Evolutionary conservation across 2,113 vertebrate genomes (phyloP).

Genomic region (Gallinago paraguaiae): DNA sequence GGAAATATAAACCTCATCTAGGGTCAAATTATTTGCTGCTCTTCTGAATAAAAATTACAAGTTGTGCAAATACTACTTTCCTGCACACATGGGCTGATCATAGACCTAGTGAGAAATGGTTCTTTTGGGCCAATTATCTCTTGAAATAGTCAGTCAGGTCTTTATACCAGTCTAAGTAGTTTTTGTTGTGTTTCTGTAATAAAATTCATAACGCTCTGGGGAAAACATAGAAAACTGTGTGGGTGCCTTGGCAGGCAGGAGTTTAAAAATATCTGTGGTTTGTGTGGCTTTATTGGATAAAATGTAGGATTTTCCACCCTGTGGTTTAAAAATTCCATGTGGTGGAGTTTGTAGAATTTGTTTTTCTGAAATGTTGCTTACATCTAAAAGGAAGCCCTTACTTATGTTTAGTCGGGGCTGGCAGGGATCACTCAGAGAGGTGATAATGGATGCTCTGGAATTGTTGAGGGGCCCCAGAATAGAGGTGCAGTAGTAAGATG

Average conservation of each 20-base stretch:
- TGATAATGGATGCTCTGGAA: not conserved
- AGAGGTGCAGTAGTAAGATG: not conserved
- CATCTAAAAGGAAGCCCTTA: not conserved
- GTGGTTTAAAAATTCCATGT: conserved; percentile 28
- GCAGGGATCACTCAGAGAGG: not conserved
- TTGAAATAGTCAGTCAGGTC: not conserved
- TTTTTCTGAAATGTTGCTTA: conserved; percentile 46
- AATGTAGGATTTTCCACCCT: conserved; percentile 26
- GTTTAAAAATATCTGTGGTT: conserved; percentile 38
- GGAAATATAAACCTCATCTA: not conserved
- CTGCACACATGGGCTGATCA: not conserved
- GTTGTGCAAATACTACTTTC: not conserved
- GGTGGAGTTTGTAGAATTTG: conserved; percentile 27
- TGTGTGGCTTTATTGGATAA: conserved; percentile 24
- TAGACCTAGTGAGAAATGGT: not conserved
- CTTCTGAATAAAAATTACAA: not conserved
- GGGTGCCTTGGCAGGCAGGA: not conserved
- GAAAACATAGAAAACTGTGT: not conserved
- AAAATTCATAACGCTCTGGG: not conserved
- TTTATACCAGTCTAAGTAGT: not conserved
- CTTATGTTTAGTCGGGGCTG: not conserved
- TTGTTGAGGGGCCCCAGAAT: not conserved
- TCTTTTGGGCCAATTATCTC: not conserved
- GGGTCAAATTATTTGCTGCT: not conserved
- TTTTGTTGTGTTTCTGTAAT: not conserved